Base-by-base conservation (phyloP, 2,113 vertebrate genomes). In the Pholis gunnellus region DNA sequence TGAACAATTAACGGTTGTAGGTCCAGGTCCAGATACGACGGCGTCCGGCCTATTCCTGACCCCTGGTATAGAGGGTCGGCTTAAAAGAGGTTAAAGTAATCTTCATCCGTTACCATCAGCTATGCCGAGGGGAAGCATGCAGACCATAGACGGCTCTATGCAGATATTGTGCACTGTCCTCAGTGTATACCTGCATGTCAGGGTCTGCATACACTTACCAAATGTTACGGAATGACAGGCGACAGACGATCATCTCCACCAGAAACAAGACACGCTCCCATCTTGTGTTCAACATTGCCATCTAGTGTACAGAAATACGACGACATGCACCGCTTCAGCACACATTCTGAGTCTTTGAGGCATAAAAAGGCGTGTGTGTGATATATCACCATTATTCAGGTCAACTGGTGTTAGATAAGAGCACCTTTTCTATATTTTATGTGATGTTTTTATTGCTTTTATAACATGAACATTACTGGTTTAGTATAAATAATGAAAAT, bases 271-370 rank as follows among this genome's bases (percentile, higher is more conserved):
- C 22, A 13, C 0, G 46, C 17, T 54, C 42, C 11, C 9, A 0
- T 63, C 46, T 36, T 40, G 29, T 65, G 44, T 52, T 63, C 69
- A 89, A 86, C 69, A 83, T n/a, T 79, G 86, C 90, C 90, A 87
- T 72, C 90, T 86, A 85, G 81, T 81, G 92, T 57, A 38, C 38
- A 38, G 2, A 75, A 15, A 2, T 44, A 15, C 65, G 75, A 85
- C 40, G 4, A 40, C 75, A 82, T 1, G 5, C 4, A 13, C 50
- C 64, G 9, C 29, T 29, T 29, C 29, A 29, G 31, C 31, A 31
- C 31, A 31, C 31, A 2, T 31, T 31, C 31, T 31, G 31, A 31
- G 31, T 27, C 6, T 38, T 29, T 2, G 42, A 70, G 36, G 15
- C n/a, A 25, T 65, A n/a, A 65, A 71, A 66, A 44, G n/a, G 29